Conservation (phyloP, 2,797 vertebrate species). For the Perodicticus potto region DNA sequence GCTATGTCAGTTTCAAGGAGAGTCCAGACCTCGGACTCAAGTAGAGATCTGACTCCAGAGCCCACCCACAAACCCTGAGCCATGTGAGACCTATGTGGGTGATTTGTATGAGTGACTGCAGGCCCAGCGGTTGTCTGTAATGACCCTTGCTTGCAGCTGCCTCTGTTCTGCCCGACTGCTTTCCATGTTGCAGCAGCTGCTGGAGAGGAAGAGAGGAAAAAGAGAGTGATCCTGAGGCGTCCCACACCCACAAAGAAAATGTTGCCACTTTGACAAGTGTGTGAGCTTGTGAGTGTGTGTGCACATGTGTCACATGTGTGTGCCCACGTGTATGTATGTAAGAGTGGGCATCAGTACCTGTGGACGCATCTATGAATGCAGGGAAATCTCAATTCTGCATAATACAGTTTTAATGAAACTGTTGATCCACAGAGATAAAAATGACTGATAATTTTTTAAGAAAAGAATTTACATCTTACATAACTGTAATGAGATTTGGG, state of each 20-base stretch:
- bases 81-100: not conserved
- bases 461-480: not conserved
- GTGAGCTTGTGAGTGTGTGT: not conserved
- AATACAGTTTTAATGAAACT: constrained; percentile 40
- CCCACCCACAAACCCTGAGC: not conserved
- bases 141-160: not conserved
- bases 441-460: constrained; percentile 37
- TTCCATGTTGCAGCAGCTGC: not conserved
- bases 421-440: constrained; percentile 54
- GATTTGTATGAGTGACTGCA: not conserved
- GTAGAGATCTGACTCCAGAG: not conserved
- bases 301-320: not conserved
- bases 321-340: not conserved
- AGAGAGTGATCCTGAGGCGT: rapidly evolving
- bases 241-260: not conserved
- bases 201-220: not conserved
- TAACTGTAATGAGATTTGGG: constrained; percentile 35
- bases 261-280: not conserved
- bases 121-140: not conserved
- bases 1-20: not conserved
- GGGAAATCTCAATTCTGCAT: not conserved
- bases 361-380: not conserved
- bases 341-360: not conserved
- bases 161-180: not conserved
- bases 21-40: too few relatives aligned